Percentiles rank a stretch among this genome's conserved stretches.
Evolutionary conservation across 1,140 invertebrate genomes (phyloP).

Genomic region (Hyles vespertilio): DNA sequence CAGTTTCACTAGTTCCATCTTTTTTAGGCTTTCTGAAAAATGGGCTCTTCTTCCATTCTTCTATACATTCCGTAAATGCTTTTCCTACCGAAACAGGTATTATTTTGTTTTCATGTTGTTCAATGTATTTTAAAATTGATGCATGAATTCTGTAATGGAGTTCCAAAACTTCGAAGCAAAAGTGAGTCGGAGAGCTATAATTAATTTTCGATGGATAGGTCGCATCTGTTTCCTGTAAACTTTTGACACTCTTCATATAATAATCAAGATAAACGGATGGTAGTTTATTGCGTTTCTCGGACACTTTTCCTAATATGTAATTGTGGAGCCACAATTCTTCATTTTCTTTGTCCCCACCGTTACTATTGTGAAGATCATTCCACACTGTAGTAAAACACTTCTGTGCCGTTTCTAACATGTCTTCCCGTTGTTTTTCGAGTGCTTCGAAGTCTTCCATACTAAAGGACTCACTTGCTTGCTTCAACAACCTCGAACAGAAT

Average conservation of each 20-base stretch:
- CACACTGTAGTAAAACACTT: constrained; percentile 87
- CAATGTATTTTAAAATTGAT: constrained; percentile 89
- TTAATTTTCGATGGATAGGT: constrained; percentile 91
- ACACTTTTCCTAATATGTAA: constrained; percentile 95
- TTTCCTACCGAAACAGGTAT: constrained; percentile 66
- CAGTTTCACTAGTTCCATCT: constrained; percentile 34
- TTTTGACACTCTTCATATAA: constrained; percentile 85
- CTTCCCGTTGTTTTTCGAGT: constrained; percentile 85
- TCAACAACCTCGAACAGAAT: constrained; percentile 89
- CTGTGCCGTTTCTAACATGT: constrained; percentile 85
- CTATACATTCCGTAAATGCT: constrained; percentile 59
- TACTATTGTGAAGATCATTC: constrained; percentile 75
- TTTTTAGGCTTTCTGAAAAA: constrained; percentile 62
- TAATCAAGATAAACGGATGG: constrained; percentile 85
- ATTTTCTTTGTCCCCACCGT: constrained; percentile 75
- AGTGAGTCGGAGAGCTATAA: constrained; percentile 88
- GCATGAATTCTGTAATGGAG: constrained; percentile 90
- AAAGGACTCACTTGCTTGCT: constrained; percentile 84
- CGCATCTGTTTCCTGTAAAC: constrained; percentile 87
- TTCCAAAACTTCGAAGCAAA: constrained; percentile 94
- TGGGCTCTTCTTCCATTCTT: constrained; percentile 61
- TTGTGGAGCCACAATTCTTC: constrained; percentile 93
- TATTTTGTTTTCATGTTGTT: constrained; percentile 78
- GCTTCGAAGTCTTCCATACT: constrained; percentile 87
- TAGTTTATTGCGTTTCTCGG: constrained; percentile 86